These are phyloP conservation scores for Peromyscus maniculatus DNA, from an alignment of 2,113 vertebrate genomes.

Conservation along the genomic window DNA sequence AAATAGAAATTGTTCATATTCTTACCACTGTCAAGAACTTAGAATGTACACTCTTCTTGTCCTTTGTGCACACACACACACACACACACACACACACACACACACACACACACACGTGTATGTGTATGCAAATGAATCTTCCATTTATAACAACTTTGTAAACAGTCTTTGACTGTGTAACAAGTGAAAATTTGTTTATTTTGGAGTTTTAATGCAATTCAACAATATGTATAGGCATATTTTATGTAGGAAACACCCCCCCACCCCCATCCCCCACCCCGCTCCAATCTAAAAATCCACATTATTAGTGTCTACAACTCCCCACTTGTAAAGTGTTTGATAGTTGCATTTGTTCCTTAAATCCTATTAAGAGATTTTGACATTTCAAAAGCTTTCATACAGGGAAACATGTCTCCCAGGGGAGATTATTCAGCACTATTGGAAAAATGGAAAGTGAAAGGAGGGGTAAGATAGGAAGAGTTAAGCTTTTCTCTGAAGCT, in stretches of 20 bases:
- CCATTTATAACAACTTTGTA: slow-evolving; percentile 51
- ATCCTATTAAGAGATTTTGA: slow-evolving; percentile 65
- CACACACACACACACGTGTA: not conserved
- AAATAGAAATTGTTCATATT: slow-evolving; percentile 48
- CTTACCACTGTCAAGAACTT: slow-evolving; percentile 11
- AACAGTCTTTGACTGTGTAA: slow-evolving; percentile 47
- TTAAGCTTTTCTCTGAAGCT: slow-evolving; percentile 31
- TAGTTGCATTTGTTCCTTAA: slow-evolving; percentile 61
- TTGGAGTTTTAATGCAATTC: slow-evolving; percentile 61
- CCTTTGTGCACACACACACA: not conserved
- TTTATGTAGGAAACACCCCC: not conserved
- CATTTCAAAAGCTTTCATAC: slow-evolving; percentile 72
- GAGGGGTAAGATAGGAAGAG: slow-evolving; percentile 60
- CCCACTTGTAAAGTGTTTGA: slow-evolving; percentile 56
- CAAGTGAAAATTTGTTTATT: slow-evolving; percentile 42
- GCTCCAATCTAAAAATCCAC: not conserved
- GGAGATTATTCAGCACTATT: slow-evolving; percentile 81
- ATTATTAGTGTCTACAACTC: slow-evolving; percentile 42
- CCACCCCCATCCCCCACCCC: too few relatives aligned
- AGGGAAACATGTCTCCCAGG: slow-evolving; percentile 76
- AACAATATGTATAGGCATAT: slow-evolving; percentile 12
- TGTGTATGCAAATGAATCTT: slow-evolving; percentile 12
- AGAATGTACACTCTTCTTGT: not conserved
- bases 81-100: too few relatives aligned
- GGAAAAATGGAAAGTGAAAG: slow-evolving; percentile 81